Evolutionary conservation across 2,797 vertebrate species (phyloP), one percentile per base, ranked within the genome.

Genomic region (Acanthopagrus latus): DNA sequence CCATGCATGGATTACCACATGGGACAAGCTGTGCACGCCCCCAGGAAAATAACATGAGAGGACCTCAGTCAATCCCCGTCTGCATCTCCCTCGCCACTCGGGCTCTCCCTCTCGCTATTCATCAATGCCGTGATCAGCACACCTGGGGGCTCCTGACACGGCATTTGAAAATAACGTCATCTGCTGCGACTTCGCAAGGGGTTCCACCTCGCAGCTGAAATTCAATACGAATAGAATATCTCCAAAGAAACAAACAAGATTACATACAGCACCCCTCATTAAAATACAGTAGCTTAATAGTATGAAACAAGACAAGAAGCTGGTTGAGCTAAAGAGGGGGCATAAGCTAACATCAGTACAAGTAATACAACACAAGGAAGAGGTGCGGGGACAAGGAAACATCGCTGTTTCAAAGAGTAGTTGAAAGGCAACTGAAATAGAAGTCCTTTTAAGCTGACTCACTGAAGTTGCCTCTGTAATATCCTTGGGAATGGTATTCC

Each of bases 1-100:
- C 91, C 86, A 90, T 90, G 89, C 89, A 89, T 82, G 89, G 92
- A 94, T 94, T 94, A 94, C 89, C 33, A 38, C 83, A 86, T 81
- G 84, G 93, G 85, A 88, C 87, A 84, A 84, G 85, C 86, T 74
- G 85, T 60, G 78, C 65, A 65, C 47, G 12, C 73, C 86, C 87
- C 74, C 68, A 74, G 87, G 85, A 88, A 91, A 88, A 85, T 80
- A 88, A 83, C 85, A 87, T 21, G 64, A 86, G 70, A 81, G 76
- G 84, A 82, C 88, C 87, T 84, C 14, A 44, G 86, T 78, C 70
- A 50, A 81, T 86, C 67, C 63, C 47, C 9, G 60, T 76, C 71
- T 85, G 57, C 69, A 63, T 85, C 25, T 74, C 71, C 58, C 60
- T 74, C 79, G 71, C 69, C 78, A 43, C 68, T 83, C 23, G 3